Conservation (phyloP, 2,888 invertebrate genomes). For the Chorisops tibialis region DNA sequence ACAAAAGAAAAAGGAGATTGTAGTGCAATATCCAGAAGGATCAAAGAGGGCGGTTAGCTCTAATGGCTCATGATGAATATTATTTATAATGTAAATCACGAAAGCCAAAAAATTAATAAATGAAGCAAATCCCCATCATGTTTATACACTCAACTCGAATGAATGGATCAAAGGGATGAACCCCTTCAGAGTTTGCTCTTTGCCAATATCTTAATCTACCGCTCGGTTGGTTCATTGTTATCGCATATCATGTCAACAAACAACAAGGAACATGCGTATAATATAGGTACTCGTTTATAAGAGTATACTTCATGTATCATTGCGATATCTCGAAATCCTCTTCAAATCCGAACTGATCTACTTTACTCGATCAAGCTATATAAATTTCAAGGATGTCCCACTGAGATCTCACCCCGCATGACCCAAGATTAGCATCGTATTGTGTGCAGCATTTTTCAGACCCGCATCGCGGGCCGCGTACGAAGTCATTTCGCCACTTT, state of each 20-base stretch:
- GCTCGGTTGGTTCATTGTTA: neutral
- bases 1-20: no score
- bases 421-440: slow-evolving; percentile 24
- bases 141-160: neutral
- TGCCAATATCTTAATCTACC: neutral
- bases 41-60: no score
- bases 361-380: slow-evolving; percentile 22
- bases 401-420: slow-evolving; percentile 23
- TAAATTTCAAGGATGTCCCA: slow-evolving; percentile 25
- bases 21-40: no score
- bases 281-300: no score
- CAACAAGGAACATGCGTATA: neutral
- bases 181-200: neutral
- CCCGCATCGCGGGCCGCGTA: slow-evolving; percentile 18
- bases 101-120: no score
- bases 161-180: slow-evolving; percentile 18
- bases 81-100: no score
- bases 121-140: no score
- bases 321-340: no score
- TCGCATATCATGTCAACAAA: neutral
- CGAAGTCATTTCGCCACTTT: slow-evolving; percentile 21
- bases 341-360: slow-evolving; percentile 2
- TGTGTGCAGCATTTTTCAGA: slow-evolving; percentile 17
- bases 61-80: no score
- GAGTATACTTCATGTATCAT: no score